Evolutionary conservation across 2,888 invertebrate species (phyloP).

Genomic region (Acanthosepion lycidas): DNA sequence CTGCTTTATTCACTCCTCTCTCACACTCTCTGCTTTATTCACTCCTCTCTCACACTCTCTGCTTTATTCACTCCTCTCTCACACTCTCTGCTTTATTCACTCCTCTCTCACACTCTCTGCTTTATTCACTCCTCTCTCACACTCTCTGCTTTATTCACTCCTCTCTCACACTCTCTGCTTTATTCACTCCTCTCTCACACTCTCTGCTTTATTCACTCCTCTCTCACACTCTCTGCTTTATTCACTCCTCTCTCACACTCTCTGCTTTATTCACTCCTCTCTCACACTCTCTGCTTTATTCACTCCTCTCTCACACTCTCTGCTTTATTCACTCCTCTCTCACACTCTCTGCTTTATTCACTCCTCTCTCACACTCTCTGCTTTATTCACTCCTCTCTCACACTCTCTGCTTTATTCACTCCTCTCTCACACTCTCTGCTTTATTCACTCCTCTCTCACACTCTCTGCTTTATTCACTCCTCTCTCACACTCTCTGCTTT

Average conservation of each 20-base stretch:
- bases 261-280: not conserved
- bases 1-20: too few relatives aligned
- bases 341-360: not conserved
- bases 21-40: fast-evolving
- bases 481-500: too few relatives aligned
- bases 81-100: not conserved
- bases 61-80: not conserved
- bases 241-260: too few relatives aligned
- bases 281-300: fast-evolving
- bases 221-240: too few relatives aligned
- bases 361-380: not conserved
- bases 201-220: too few relatives aligned
- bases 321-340: not conserved
- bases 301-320: not conserved
- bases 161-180: not conserved
- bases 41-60: not conserved
- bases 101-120: not conserved
- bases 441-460: too few relatives aligned
- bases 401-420: not conserved
- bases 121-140: not conserved
- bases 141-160: not conserved
- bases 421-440: not conserved
- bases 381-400: not conserved
- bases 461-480: too few relatives aligned
- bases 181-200: too few relatives aligned